Percentiles rank a stretch among this genome's conserved stretches.
Conservation (phyloP, 2,888 invertebrate genomes). For the Laothoe populi region DNA sequence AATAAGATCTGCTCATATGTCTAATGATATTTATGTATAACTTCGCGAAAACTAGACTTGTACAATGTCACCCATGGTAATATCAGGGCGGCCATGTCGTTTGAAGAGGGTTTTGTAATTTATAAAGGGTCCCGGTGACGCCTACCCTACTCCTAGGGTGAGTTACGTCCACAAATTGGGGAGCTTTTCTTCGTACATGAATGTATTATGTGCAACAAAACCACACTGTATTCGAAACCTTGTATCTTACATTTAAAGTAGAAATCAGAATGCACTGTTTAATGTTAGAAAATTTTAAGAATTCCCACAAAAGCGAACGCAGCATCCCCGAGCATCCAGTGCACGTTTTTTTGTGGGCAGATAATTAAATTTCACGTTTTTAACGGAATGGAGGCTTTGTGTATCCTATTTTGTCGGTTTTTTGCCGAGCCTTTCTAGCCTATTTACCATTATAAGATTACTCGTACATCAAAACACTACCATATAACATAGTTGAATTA, state of each 20-base stretch:
- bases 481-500: too few species aligned
- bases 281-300: neutral
- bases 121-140: slow-evolving; percentile 32
- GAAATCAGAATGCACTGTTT: neutral
- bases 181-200: slow-evolving; percentile 4
- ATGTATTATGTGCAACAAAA: slow-evolving; percentile 11
- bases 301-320: neutral
- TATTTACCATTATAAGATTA: neutral
- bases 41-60: neutral
- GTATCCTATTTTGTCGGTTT: neutral
- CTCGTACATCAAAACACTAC: too few species aligned
- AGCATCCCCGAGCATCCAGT: neutral
- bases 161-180: slow-evolving; percentile 27
- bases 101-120: slow-evolving; percentile 32
- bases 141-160: slow-evolving; percentile 32
- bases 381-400: neutral
- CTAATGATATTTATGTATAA: neutral
- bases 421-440: neutral
- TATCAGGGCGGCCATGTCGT: slow-evolving; percentile 29
- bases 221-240: neutral
- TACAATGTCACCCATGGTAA: neutral
- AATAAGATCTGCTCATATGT: neutral
- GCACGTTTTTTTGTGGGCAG: slow-evolving; percentile 1
- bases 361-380: neutral
- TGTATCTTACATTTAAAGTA: neutral